A percentile compares a stretch with the other conserved stretches of the same genome.
phyloP scores from a whole-genome alignment of 2,888 invertebrate genomes.

The Pteria penguin region DNA sequence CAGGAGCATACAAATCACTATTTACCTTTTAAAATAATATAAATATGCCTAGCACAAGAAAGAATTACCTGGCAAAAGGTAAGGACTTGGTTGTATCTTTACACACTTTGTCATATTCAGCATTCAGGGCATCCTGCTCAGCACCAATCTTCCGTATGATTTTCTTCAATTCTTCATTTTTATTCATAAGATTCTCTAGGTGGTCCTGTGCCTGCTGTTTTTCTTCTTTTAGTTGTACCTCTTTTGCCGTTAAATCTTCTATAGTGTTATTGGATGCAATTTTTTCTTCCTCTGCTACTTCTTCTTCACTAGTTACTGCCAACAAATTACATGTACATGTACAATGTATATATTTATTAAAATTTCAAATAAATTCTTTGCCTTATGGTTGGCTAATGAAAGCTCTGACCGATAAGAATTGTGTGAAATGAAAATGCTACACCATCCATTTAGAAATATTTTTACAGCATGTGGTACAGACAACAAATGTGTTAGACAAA shows the following conservation, averaged over 20 bases:
- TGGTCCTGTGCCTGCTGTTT: not conserved
- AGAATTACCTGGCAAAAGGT: slow-evolving; percentile 51
- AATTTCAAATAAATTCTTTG: no score
- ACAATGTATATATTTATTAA: no score
- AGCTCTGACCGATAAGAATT: no score
- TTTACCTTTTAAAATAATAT: no score
- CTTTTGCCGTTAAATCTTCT: slow-evolving; percentile 1
- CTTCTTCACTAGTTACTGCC: not conserved
- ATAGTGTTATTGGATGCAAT: not conserved
- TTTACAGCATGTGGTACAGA: no score
- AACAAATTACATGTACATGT: not conserved
- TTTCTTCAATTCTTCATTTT: slow-evolving; percentile 39
- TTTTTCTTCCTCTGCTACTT: not conserved
- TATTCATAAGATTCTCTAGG: slow-evolving; percentile 7
- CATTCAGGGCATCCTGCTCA: slow-evolving; percentile 33
- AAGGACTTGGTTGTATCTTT: slow-evolving; percentile 42
- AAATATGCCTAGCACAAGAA: no score
- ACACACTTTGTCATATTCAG: slow-evolving; percentile 35
- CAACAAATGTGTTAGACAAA: no score
- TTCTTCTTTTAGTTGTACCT: slow-evolving; percentile 9
- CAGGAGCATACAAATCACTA: no score
- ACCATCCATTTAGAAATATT: no score
- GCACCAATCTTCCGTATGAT: slow-evolving; percentile 23
- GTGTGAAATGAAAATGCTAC: no score
- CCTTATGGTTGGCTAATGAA: no score